phyloP scores from a whole-genome alignment of 1,140 invertebrate species.

The Lordiphosa clarofinis region DNA sequence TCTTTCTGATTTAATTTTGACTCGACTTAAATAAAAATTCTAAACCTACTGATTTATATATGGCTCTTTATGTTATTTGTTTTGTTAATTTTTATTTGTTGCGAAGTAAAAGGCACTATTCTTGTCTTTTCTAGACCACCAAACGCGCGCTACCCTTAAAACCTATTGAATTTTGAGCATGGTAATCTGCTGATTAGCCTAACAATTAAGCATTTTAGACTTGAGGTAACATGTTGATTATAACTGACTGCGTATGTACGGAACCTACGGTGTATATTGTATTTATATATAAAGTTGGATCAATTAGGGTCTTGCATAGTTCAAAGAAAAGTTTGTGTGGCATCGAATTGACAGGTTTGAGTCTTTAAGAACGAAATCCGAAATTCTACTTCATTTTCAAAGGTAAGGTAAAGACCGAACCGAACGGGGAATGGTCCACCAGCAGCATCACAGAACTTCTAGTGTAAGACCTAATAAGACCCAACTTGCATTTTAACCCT shows the following conservation, averaged over 20 bases:
- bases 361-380: too few species aligned
- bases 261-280: slow-evolving; percentile 7
- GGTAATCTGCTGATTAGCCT: slow-evolving; percentile 25
- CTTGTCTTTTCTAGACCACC: slow-evolving; percentile 22
- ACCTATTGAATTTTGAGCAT: slow-evolving; percentile 37
- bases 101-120: slow-evolving; percentile 56
- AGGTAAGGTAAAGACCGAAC: too few species aligned
- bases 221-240: slow-evolving; percentile 57
- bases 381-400: too few species aligned
- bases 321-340: too few species aligned
- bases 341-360: too few species aligned
- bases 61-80: slow-evolving; percentile 53
- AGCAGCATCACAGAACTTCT: too few species aligned
- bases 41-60: slow-evolving; percentile 34
- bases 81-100: slow-evolving; percentile 26
- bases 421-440: too few species aligned
- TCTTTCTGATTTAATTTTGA: slow-evolving; percentile 42
- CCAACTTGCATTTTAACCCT: too few species aligned
- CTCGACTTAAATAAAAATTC: slow-evolving; percentile 34
- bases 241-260: slow-evolving; percentile 23
- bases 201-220: slow-evolving; percentile 44
- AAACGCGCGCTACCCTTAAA: slow-evolving; percentile 19
- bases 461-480: too few species aligned
- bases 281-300: background rate
- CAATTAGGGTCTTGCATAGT: too few species aligned